Evolutionary conservation across 2,113 vertebrate genomes (phyloP), one percentile per base, ranked within the genome.

Genomic region (Alethe castanea): DNA sequence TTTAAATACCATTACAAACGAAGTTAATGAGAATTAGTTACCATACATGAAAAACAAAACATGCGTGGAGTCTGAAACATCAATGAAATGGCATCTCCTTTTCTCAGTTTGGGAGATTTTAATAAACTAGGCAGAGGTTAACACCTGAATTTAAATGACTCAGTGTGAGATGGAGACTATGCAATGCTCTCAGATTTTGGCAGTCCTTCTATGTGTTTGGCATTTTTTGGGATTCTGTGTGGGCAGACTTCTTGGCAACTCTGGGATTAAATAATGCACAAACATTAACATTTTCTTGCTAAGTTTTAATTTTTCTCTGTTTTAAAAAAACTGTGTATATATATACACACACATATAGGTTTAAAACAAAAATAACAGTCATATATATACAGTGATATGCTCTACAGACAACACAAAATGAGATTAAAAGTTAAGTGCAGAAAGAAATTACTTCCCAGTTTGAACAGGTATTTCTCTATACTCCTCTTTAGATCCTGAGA

Each of bases 331-430:
- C 14, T 54, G 6, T 74, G 18, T 56, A 8, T 54, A 31, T 54
- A 2, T 59, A 24, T 25, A 92, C 16, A 81, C 40, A 86, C 9
- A 94, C 33, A 86, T 20, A 91, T 11, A 25, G 17, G 22, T 81
- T 95, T 96, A 65, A 96, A 95, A 89, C 50, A 91, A 87, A 94
- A 91, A 61, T 53, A 91, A 48, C 11, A 31, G 66, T 72, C 44
- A 72, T 38, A 79, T 31, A 53, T 42, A 44, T 44, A 57, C 47
- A 70, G 40, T 13, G 40, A 35, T 25, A 54, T 47, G 25, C 8
- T 85, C 33, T 31, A 24, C 0, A 5, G n/a, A 36, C n/a, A 69
- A 90, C 12, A 59, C 4, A 96, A 77, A 92, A 3, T 36, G 28
- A 86, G 14, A 91, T 69, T 17, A 11, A 82, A 69, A 52, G 4